A percentile compares a stretch with the other conserved stretches of the same genome.
These are phyloP conservation scores for Mus pahari DNA, from an alignment of 2,113 vertebrate species.

Conservation along the genomic window DNA sequence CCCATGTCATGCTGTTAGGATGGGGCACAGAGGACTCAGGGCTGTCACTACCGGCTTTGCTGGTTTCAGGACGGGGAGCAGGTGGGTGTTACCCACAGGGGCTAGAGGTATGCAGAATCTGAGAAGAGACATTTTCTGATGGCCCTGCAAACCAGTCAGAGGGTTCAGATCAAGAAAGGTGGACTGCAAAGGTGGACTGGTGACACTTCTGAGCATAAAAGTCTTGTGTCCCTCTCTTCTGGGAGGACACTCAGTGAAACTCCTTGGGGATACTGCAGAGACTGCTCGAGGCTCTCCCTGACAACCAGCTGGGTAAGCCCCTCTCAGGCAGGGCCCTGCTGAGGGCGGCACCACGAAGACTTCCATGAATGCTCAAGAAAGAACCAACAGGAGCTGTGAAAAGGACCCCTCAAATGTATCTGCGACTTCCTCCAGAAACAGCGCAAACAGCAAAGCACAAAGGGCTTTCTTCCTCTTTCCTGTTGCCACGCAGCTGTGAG, in stretches of 20 bases:
- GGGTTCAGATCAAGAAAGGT: not conserved
- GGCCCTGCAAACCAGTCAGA: not conserved
- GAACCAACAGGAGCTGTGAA: not conserved
- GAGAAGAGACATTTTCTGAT: not conserved
- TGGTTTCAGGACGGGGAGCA: not conserved
- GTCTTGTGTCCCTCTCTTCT: not conserved
- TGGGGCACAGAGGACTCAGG: rapidly evolving
- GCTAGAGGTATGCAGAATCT: not conserved
- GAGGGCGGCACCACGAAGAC: not conserved
- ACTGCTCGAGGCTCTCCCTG: not conserved
- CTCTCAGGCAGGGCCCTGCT: rapidly evolving
- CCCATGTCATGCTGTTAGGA: not conserved
- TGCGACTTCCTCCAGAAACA: rapidly evolving
- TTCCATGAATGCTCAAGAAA: rapidly evolving
- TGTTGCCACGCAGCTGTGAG: rapidly evolving
- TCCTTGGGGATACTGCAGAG: not conserved
- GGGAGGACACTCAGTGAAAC: too few relatives aligned
- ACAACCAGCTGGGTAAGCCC: rapidly evolving
- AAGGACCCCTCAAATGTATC: not conserved
- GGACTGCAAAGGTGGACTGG: not conserved
- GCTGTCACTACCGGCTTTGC: not conserved
- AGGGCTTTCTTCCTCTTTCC: too few relatives aligned
- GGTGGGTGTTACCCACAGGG: too few relatives aligned
- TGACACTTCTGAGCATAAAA: not conserved
- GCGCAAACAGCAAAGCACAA: not conserved